A percentile compares a stretch with the other conserved stretches of the same genome.
phyloP scores from a whole-genome alignment of 2,113 vertebrate species.

The Eptesicus fuscus region DNA sequence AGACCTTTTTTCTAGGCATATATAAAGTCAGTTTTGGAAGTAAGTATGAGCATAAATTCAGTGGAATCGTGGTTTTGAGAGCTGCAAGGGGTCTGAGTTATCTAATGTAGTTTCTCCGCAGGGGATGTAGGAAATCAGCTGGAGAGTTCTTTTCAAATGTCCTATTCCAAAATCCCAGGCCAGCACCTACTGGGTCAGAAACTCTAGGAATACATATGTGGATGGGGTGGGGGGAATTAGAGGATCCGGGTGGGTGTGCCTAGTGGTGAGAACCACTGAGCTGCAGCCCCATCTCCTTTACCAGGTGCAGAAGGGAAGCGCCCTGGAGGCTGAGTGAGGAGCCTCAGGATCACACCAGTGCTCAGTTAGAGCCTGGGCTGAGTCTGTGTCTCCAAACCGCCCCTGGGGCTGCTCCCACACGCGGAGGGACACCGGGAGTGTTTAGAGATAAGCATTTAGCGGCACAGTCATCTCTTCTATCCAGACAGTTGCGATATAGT shows the following conservation, averaged over 20 bases:
- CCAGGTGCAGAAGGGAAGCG: neutral
- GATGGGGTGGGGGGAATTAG: neutral
- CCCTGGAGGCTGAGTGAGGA: neutral
- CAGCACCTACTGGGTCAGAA: neutral
- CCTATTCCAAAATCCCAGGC: neutral
- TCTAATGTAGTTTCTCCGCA: slow-evolving; percentile 14
- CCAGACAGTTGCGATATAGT: neutral
- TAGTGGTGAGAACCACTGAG: neutral
- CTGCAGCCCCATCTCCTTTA: neutral
- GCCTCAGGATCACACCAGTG: neutral
- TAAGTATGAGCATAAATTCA: neutral
- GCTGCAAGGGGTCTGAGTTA: neutral
- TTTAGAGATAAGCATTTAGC: neutral
- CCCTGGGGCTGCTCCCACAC: neutral
- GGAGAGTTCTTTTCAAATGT: neutral
- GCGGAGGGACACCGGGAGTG: neutral
- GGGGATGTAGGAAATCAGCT: neutral
- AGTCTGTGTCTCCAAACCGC: neutral
- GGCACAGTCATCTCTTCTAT: neutral
- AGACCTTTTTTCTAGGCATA: neutral
- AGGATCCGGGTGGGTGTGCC: neutral
- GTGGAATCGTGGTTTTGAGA: neutral
- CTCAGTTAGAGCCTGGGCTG: neutral
- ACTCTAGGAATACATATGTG: neutral
- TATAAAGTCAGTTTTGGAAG: neutral